Conservation (phyloP, 2,888 invertebrate genomes). For the Atrina japonica region DNA sequence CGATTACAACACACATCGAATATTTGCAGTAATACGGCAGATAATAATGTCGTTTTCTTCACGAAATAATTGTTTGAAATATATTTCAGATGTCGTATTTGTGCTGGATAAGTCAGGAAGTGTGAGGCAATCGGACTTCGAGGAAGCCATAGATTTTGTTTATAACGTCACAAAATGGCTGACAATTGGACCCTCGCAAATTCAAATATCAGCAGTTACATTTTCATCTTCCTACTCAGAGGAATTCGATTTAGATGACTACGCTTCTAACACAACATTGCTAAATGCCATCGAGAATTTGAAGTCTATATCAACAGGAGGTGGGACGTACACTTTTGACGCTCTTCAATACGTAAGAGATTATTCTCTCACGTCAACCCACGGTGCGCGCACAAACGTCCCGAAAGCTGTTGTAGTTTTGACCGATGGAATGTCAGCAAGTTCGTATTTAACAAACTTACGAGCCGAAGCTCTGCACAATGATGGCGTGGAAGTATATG, state of each 20-base stretch:
- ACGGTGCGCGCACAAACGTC: slow-evolving; percentile 31
- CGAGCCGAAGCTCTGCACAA: slow-evolving; percentile 22
- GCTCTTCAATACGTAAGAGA: slow-evolving; percentile 17
- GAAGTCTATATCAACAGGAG: slow-evolving; percentile 12
- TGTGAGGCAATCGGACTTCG: slow-evolving; percentile 22
- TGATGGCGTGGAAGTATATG: slow-evolving; percentile 34
- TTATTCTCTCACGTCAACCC: slow-evolving; percentile 9
- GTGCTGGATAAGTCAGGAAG: slow-evolving; percentile 40
- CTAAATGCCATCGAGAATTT: slow-evolving; percentile 20
- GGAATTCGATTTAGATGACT: slow-evolving; percentile 25
- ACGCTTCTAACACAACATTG: slow-evolving; percentile 19
- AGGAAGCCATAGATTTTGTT: slow-evolving; percentile 38
- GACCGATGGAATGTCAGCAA: slow-evolving; percentile 38
- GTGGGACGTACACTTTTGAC: slow-evolving; percentile 27
- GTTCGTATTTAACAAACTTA: neutral
- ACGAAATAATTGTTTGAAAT: too few species aligned
- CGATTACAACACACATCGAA: too few species aligned
- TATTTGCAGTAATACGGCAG: too few species aligned
- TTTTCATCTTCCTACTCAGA: slow-evolving; percentile 13
- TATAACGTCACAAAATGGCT: slow-evolving; percentile 46
- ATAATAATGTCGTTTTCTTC: too few species aligned
- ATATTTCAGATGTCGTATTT: slow-evolving; percentile 40
- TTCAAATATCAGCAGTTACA: slow-evolving; percentile 34
- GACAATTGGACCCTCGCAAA: slow-evolving; percentile 40
- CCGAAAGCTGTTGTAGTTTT: slow-evolving; percentile 36